Evolutionary conservation across 2,888 invertebrate species (phyloP), one percentile per base, ranked within the genome.

Genomic region (Papilio demoleus): DNA sequence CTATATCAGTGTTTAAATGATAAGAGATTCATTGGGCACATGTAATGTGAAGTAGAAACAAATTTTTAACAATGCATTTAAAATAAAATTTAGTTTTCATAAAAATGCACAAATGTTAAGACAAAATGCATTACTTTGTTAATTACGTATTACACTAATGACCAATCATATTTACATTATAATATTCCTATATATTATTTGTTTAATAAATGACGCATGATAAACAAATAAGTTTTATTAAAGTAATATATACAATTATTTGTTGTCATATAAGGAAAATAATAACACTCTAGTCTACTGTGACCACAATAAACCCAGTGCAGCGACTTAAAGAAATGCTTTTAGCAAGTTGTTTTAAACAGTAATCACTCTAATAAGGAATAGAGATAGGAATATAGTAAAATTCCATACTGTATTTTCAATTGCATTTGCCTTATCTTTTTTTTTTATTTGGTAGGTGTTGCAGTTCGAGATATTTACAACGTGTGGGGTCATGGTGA

Each of bases 401-500:
- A 38, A 14, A 38, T 12, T 38, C 4, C 42, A 42, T 45, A 42
- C 2, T 45, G 17, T 5, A 64, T 27, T 75, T 6, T n/a, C n/a
- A 8, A 42, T 42, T 17, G 42, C 42, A 42, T 17, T 42, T 17
- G 42, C 17, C 1, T 42, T 8, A 42, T 42, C n/a, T n/a, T n/a
- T n/a, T n/a, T n/a, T 42, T 40, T 17, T 17, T 12, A 22, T 22
- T 12, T 11, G 77, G 9, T 73, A 89, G 89, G 87, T 47, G 70
- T 72, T 0, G 74, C 86, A n/a, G 70, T 88, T 65, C 50, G 73
- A 14, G 81, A 84, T 19, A 81, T 88, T 0, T 90, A 84, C 70
- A 76, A 77, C 66, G 79, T 77, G 12, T 90, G 88, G 88, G 77
- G 75, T 1, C 76, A 78, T 0, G 85, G 85, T 0, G 86, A 89